Evolutionary conservation across 2,888 invertebrate genomes (phyloP), one percentile per base, ranked within the genome.

Genomic region (Prosapia bicincta): DNA sequence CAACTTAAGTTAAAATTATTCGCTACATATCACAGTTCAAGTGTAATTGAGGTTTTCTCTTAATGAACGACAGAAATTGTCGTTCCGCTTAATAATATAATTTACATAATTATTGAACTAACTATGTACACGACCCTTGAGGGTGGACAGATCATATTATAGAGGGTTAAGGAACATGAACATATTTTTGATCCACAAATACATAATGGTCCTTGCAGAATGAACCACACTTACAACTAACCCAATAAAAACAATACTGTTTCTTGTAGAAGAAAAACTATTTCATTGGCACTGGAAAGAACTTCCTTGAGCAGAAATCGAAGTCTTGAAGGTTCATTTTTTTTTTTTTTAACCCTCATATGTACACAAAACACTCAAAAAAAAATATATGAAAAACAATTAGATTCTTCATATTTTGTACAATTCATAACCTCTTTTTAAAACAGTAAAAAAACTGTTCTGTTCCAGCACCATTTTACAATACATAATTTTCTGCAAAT

Each of bases 11-110:
- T 80, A 80, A 81, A 78, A 76, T 72, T 78, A 80, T 79, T 79
- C 78, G 79, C 85, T 83, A 85, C 84, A 85, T 86, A 86, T 86
- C 86, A 86, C 86, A 86, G 86, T 85, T 84, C 84, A 85, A 82
- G 83, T 81, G 80, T 82, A 78, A 78, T 81, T 76, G 76, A 78
- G 78, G 75, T 75, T 71, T 72, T 70, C 72, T 71, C 71, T 65
- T 75, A n/a, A n/a, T n/a, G n/a, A n/a, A n/a, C n/a, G n/a, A n/a
- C n/a, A n/a, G n/a, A n/a, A n/a, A n/a, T n/a, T n/a, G n/a, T n/a
- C n/a, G n/a, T n/a, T n/a, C n/a, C n/a, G n/a, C n/a, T n/a, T n/a
- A 70, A 73, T 72, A 78, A 77, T 74, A 79, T 78, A 79, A 80
- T 80, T 80, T 79, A 80, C 78, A 80, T 78, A 79, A 76, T 79